These are phyloP conservation scores for Peromyscus melanophrys DNA, from an alignment of 2,797 vertebrate genomes.

Conservation along the genomic window DNA sequence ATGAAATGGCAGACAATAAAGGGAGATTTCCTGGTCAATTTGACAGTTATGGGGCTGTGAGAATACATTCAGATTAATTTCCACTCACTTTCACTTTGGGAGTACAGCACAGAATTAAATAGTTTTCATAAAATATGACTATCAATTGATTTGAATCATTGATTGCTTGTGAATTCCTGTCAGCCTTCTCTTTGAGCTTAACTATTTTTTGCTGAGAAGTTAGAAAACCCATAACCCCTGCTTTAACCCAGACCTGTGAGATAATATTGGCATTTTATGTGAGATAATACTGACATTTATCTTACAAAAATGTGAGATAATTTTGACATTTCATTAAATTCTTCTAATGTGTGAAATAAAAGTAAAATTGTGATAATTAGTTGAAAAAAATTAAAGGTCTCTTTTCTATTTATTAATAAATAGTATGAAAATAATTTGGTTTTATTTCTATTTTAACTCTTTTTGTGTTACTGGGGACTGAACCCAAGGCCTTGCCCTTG, in stretches of 20 bases:
- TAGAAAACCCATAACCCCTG: not conserved
- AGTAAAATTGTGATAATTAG: constrained; percentile 18
- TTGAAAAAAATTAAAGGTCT: constrained; percentile 27
- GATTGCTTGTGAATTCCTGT: not conserved
- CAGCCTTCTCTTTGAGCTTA: not conserved
- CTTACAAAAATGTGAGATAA: not conserved
- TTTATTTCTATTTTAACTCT: not conserved
- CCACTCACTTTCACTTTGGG: not conserved
- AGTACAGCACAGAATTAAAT: constrained; percentile 16
- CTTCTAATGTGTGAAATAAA: not conserved
- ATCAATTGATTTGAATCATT: not conserved
- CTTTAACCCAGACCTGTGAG: not conserved
- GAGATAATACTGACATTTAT: not conserved
- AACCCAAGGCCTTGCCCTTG: not conserved
- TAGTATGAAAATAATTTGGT: constrained; percentile 1
- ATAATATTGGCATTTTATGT: not conserved
- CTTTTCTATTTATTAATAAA: constrained; percentile 48
- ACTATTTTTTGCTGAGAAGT: constrained; percentile 7
- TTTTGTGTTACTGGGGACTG: not conserved
- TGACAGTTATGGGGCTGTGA: not conserved
- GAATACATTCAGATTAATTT: not conserved
- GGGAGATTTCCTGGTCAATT: not conserved
- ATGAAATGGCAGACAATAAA: not conserved
- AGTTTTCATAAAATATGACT: not conserved
- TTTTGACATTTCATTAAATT: constrained; percentile 54